Percentiles rank a stretch among this genome's conserved stretches.
Evolutionary conservation across 2,888 invertebrate genomes (phyloP).

Genomic region (Ditylenchus weischeri): DNA sequence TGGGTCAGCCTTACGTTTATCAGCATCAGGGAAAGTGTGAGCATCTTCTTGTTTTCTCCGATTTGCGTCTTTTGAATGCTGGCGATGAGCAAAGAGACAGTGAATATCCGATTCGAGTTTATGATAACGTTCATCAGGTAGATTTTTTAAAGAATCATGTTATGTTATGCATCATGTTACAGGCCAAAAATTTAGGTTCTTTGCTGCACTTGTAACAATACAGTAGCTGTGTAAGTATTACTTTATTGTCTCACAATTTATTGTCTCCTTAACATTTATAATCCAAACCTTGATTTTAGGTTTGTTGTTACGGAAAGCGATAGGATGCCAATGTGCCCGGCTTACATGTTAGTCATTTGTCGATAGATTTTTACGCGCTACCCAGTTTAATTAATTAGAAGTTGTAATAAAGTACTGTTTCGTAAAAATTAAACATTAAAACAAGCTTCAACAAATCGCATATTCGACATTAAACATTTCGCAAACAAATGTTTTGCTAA

Average conservation of each 20-base stretch:
- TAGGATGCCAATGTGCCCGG: slow-evolving; percentile 46
- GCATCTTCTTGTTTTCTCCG: slow-evolving; percentile 49
- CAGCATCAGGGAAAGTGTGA: slow-evolving; percentile 81
- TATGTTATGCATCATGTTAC: no score
- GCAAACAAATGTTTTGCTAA: no score
- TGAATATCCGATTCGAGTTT: slow-evolving; percentile 46
- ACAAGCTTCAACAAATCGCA: no score
- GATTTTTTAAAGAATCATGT: no score
- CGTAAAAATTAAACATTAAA: no score
- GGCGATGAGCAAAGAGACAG: slow-evolving; percentile 40
- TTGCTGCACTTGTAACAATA: slow-evolving; percentile 45
- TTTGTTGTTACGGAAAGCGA: slow-evolving; percentile 50
- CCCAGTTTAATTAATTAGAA: no score
- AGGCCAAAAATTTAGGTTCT: not conserved
- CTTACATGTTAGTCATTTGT: slow-evolving; percentile 42
- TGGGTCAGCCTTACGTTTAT: slow-evolving; percentile 77
- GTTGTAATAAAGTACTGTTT: no score
- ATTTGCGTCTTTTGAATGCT: slow-evolving; percentile 47
- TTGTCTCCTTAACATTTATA: slow-evolving; percentile 1
- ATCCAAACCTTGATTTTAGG: slow-evolving; percentile 30
- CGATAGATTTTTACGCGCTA: no score
- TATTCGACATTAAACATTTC: no score
- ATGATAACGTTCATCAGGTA: slow-evolving; percentile 36
- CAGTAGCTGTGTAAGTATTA: slow-evolving; percentile 40
- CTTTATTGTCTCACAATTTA: no score